A percentile compares a stretch with the other conserved stretches of the same genome.
Evolutionary conservation across 2,888 invertebrate genomes (phyloP).

Genomic region (Mimachlamys varia): DNA sequence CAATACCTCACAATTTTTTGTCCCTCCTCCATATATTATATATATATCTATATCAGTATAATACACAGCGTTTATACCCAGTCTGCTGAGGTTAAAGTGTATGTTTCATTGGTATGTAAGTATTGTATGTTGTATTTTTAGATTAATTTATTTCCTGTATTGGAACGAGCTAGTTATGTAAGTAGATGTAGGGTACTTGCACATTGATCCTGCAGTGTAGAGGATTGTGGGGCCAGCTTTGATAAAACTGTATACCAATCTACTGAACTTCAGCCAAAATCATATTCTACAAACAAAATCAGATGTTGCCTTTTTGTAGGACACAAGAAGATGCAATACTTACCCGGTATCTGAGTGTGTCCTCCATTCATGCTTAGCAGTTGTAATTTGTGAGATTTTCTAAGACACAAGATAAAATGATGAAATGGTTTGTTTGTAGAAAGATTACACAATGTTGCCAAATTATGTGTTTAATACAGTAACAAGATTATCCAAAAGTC

Average conservation of each 20-base stretch:
- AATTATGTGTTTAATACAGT: background rate
- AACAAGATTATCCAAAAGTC: background rate
- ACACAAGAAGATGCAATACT: background rate
- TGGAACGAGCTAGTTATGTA: background rate
- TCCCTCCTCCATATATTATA: conserved; percentile 23
- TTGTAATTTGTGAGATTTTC: background rate
- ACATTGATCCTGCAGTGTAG: background rate
- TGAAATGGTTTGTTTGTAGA: background rate
- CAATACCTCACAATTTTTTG: conserved; percentile 26
- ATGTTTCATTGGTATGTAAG: background rate
- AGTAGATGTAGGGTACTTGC: conserved; percentile 6
- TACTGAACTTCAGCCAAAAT: conserved; percentile 2
- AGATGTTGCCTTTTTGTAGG: background rate
- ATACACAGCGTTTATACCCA: background rate
- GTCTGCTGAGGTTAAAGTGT: background rate
- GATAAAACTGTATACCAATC: background rate
- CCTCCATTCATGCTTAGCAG: background rate
- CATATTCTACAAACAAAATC: background rate
- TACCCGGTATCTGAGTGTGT: background rate
- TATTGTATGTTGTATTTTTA: conserved; percentile 31
- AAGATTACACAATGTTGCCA: background rate
- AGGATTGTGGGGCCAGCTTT: conserved; percentile 23
- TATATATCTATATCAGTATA: background rate
- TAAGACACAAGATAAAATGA: too few species aligned
- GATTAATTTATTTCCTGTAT: conserved; percentile 23